Percentiles rank a stretch among this genome's conserved stretches.
Evolutionary conservation across 2,113 vertebrate genomes (phyloP).

Genomic region (Apodemus speciosus): DNA sequence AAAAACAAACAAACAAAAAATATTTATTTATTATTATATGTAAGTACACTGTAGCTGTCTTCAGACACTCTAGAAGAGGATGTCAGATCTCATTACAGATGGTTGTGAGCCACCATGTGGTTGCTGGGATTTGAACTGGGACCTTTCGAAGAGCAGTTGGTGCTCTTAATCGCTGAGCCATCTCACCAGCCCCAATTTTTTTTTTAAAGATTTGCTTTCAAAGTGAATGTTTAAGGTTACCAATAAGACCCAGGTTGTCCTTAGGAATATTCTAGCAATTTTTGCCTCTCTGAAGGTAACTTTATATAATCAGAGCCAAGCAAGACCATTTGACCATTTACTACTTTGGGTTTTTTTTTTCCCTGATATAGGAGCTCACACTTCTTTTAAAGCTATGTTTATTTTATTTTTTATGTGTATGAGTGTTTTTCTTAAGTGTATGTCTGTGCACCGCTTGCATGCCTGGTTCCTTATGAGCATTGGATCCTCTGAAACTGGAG

Average conservation of each 20-base stretch:
- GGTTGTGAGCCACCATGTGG: too few species aligned
- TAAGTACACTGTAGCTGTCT: too few species aligned
- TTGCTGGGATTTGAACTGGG: too few species aligned
- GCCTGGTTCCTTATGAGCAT: not conserved
- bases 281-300: constrained; percentile 11
- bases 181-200: not conserved
- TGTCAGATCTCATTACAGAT: too few species aligned
- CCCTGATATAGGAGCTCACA: not conserved
- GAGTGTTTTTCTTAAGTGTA: not conserved
- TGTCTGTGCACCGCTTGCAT: not conserved
- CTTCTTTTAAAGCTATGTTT: not conserved
- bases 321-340: constrained; percentile 28
- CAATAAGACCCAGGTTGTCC: not conserved
- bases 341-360: not conserved
- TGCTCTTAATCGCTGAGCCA: too few species aligned
- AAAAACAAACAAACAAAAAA: too few species aligned
- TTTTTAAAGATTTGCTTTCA: constrained; percentile 1
- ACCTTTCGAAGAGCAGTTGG: too few species aligned
- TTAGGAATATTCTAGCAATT: constrained; percentile 13
- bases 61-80: too few species aligned
- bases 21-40: too few species aligned
- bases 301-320: not conserved
- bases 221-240: not conserved
- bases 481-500: not conserved
- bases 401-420: not conserved